phyloP scores from a whole-genome alignment of 2,113 vertebrate genomes.

The Pipra filicauda region DNA sequence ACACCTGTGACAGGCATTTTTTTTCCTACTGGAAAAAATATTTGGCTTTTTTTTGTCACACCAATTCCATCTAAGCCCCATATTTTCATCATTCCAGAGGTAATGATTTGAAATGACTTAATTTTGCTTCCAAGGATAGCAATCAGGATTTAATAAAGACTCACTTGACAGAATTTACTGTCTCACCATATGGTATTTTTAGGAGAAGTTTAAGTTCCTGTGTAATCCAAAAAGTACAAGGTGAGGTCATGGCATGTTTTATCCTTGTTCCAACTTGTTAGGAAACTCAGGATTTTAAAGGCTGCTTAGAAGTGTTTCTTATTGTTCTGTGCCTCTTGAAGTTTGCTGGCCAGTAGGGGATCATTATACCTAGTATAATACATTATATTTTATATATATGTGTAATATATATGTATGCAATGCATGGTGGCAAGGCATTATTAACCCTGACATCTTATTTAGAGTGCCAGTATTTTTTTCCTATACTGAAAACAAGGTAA shows the following conservation, averaged over 20 bases:
- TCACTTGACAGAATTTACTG: neutral
- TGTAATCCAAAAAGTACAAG: neutral
- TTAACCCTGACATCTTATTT: neutral
- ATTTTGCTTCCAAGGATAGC: neutral
- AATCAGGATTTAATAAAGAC: neutral
- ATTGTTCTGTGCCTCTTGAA: neutral
- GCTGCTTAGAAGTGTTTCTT: neutral
- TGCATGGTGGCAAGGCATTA: neutral
- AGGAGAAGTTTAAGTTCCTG: neutral
- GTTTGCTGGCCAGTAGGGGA: neutral
- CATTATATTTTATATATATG: neutral
- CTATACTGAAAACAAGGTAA: neutral
- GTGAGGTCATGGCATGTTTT: neutral
- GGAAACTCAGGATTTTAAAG: neutral
- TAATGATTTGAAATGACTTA: neutral
- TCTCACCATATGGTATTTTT: neutral
- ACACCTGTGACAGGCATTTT: neutral
- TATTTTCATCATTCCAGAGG: neutral
- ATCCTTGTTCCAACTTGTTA: neutral
- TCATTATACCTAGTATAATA: neutral
- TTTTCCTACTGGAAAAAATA: neutral
- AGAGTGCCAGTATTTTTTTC: neutral
- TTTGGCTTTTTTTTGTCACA: neutral
- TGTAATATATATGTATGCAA: neutral
- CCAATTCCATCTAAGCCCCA: neutral